These are phyloP conservation scores for Brenthis hecate DNA, from an alignment of 2,888 invertebrate species.

Conservation along the genomic window DNA sequence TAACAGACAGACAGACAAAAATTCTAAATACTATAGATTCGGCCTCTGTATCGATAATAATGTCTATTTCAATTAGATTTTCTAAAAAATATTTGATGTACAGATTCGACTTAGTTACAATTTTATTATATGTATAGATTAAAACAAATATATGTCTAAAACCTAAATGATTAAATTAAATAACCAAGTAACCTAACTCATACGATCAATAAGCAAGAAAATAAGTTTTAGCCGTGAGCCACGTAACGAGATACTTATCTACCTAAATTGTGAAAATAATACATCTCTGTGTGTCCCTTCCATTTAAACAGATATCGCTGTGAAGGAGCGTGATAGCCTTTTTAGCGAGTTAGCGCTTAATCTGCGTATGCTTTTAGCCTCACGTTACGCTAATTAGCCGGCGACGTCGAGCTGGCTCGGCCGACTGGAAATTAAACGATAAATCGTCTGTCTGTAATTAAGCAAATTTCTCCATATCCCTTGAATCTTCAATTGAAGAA, in stretches of 20 bases:
- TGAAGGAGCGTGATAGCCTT: conserved; percentile 19
- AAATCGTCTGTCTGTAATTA: conserved; percentile 19
- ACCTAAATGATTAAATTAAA: no score
- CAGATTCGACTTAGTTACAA: no score
- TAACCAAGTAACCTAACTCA: no score
- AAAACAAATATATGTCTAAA: no score
- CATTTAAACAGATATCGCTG: conserved; percentile 1
- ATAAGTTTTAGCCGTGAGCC: no score
- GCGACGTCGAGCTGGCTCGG: conserved; percentile 6
- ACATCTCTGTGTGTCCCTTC: background rate
- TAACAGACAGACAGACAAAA: no score
- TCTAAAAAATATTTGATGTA: no score
- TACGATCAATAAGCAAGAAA: no score
- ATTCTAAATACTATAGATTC: no score
- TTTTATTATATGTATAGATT: no score
- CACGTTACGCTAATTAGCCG: conserved; percentile 35
- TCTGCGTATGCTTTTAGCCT: conserved; percentile 35
- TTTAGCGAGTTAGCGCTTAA: conserved; percentile 31
- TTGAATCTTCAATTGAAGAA: background rate
- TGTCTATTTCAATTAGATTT: no score
- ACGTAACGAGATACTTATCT: background rate
- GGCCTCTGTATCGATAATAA: no score
- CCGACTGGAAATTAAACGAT: conserved; percentile 3
- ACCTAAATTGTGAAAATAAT: background rate
- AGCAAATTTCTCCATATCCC: conserved; percentile 12